phyloP scores from a whole-genome alignment of 2,888 invertebrate genomes.

The Drosophila robusta region DNA sequence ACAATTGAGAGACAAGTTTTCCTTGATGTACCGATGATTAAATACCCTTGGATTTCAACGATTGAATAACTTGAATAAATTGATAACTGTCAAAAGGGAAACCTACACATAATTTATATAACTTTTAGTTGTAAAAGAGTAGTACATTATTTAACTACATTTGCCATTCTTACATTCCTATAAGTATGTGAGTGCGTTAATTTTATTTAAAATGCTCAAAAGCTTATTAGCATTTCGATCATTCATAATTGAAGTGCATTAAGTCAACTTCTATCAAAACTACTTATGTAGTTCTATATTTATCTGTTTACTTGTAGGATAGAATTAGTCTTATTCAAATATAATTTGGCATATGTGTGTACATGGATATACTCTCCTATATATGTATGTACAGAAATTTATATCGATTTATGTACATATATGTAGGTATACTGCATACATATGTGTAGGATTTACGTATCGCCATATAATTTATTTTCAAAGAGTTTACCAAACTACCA shows the following conservation, averaged over 20 bases:
- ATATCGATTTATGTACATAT: neutral
- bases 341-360: neutral
- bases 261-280: neutral
- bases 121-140: neutral
- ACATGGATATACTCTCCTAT: neutral
- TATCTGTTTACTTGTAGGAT: constrained; percentile 9
- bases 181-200: neutral
- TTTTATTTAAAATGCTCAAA: neutral
- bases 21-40: too few species aligned
- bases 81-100: too few species aligned
- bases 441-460: constrained; percentile 3
- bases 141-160: neutral
- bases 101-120: too few species aligned
- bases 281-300: constrained; percentile 1
- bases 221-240: constrained; percentile 1
- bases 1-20: too few species aligned
- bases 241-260: neutral
- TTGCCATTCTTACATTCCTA: too few species aligned
- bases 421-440: constrained; percentile 1
- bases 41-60: too few species aligned
- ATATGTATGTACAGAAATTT: neutral
- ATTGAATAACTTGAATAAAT: too few species aligned
- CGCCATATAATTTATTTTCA: constrained; percentile 2
- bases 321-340: constrained; percentile 3
- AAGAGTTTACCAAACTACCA: constrained; percentile 11